Base-by-base conservation (phyloP, 1,140 invertebrate genomes). In the Drosophila setifemur region DNA sequence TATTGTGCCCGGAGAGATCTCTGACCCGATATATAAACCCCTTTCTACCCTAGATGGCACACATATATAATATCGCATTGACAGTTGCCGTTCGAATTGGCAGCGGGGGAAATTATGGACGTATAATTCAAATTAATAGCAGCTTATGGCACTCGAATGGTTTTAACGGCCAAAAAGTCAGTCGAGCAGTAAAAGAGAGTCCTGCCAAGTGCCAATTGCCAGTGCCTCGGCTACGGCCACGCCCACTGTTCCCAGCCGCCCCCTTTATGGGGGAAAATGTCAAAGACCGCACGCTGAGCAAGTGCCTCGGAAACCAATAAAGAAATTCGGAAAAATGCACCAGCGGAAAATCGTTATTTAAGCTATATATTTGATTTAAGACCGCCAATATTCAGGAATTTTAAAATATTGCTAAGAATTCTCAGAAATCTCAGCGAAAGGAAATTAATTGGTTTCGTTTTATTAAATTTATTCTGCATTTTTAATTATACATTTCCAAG, bases 111-210 rank as follows among this genome's bases (percentile, higher is more conserved):
- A 85, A 85, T 83, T 83, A 86, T 85, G 35, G 74, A 77, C 81
- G 42, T 71, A 85, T 85, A 85, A 86, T 85, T 85, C 82, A 85
- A 86, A 85, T 85, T 85, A 86, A 85, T 85, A 85, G 81, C 81
- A 72, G 81, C 83, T 85, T 86, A 85, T 85, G 75, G 81, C 79
- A 79, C 81, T 85, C 81, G 77, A 85, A 63, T 68, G 70, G 50
- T 79, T 83, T 83, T 78, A 83, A 85, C 82, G 78, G 70, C 79
- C 79, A 70, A 83, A 83, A 82, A 82, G 68, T 73, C 73, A 83
- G 53, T 57, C 48, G 67, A 78, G 55, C 75, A 63, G 75, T 47
- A 61, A 73, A 68, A 47, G 43, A 53, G 47, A 61, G 31, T 55
- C 40, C 68, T 64, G 53, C 68, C 64, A 60, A 77, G 33, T 70